These are phyloP conservation scores for Eidolon dupreanum DNA, from an alignment of 2,797 vertebrate species.

Conservation along the genomic window DNA sequence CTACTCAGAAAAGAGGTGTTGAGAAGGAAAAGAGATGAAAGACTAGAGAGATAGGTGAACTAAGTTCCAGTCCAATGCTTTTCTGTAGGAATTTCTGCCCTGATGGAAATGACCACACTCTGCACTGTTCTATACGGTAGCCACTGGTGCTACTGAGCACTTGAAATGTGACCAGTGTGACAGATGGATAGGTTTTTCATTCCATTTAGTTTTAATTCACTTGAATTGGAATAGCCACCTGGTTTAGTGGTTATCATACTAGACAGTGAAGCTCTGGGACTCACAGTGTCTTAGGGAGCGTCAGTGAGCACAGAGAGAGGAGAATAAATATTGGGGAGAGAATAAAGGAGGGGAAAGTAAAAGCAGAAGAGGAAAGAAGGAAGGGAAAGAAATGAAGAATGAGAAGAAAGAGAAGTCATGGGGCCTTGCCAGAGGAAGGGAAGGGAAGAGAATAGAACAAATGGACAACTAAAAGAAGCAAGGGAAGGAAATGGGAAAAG, in stretches of 20 bases:
- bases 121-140: accelerated
- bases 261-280: neutral
- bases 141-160: neutral
- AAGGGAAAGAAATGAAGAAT: neutral
- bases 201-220: neutral
- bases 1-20: neutral
- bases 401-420: neutral
- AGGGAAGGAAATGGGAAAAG: neutral
- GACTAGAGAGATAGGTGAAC: neutral
- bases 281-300: neutral
- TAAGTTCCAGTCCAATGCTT: neutral
- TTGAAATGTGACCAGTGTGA: neutral
- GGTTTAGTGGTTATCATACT: neutral
- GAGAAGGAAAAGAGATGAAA: neutral
- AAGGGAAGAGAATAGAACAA: neutral
- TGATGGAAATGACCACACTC: accelerated
- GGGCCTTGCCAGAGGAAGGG: neutral
- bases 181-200: neutral
- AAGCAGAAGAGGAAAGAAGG: neutral
- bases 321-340: neutral
- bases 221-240: neutral
- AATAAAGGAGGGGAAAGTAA: neutral
- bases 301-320: neutral
- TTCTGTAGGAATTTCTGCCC: neutral
- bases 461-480: neutral